These are phyloP conservation scores for Subacronicta megacephala DNA, from an alignment of 2,888 invertebrate species.

Conservation along the genomic window DNA sequence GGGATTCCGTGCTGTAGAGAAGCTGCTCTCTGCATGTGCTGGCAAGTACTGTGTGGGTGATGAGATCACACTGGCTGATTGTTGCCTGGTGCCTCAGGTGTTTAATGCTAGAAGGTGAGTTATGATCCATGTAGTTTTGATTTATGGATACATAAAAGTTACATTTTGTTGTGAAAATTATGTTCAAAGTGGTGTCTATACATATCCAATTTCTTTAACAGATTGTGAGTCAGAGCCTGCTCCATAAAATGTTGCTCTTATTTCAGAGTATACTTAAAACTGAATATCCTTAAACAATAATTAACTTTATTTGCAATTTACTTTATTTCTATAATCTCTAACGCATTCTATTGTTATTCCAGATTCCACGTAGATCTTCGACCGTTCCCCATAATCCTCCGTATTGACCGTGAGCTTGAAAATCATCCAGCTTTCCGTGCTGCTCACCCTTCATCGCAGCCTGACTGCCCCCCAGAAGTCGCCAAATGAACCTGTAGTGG, in stretches of 20 bases:
- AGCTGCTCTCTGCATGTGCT: constrained; percentile 94
- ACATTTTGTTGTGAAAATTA: too few species aligned
- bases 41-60: constrained; percentile 98
- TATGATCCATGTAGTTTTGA: too few species aligned
- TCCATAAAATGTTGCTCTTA: too few species aligned
- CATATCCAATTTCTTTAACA: too few species aligned
- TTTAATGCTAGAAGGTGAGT: constrained; percentile 96
- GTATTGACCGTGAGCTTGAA: constrained; percentile 96
- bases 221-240: too few species aligned
- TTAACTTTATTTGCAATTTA: too few species aligned
- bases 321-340: background rate
- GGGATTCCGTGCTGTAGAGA: constrained; percentile 97
- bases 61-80: constrained; percentile 97
- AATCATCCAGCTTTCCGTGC: constrained; percentile 97
- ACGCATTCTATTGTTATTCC: constrained; percentile 47
- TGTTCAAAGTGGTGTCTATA: too few species aligned
- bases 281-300: too few species aligned
- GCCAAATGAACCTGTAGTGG: constrained; percentile 89
- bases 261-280: too few species aligned
- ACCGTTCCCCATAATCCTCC: constrained; percentile 96
- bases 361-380: constrained; percentile 98
- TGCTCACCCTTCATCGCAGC: constrained; percentile 97
- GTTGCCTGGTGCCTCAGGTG: constrained; percentile 98
- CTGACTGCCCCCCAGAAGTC: constrained; percentile 97
- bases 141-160: too few species aligned